These are phyloP conservation scores for Micropoecilia bifurca DNA, from an alignment of 2,797 vertebrate genomes.

Conservation along the genomic window DNA sequence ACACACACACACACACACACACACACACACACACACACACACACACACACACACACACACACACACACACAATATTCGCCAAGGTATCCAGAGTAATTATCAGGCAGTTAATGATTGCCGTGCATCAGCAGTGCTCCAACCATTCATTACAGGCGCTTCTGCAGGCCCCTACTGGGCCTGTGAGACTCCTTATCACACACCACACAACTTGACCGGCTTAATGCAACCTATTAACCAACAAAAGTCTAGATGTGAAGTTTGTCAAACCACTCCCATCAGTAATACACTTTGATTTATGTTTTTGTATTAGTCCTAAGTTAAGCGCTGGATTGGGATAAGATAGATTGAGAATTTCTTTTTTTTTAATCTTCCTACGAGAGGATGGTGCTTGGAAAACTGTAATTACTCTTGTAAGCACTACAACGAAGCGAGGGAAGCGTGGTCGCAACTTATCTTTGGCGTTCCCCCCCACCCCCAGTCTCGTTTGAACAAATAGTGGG, in stretches of 20 bases:
- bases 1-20: constrained; percentile 66
- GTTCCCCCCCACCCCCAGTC: background rate
- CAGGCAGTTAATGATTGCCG: constrained; percentile 88
- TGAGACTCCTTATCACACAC: constrained; percentile 82
- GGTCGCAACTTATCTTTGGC: constrained; percentile 42
- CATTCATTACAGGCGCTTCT: constrained; percentile 90
- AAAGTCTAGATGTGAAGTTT: constrained; percentile 76
- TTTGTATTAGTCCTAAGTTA: constrained; percentile 63
- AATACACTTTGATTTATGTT: constrained; percentile 68
- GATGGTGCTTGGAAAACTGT: constrained; percentile 42
- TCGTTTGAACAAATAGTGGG: background rate
- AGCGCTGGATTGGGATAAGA: constrained; percentile 55
- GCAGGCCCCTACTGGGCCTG: constrained; percentile 80
- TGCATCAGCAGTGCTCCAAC: constrained; percentile 85
- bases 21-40: constrained; percentile 61
- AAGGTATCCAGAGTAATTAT: constrained; percentile 93
- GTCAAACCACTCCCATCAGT: constrained; percentile 54
- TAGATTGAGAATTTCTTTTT: constrained; percentile 23
- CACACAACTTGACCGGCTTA: constrained; percentile 85
- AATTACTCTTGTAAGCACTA: constrained; percentile 58
- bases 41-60: constrained; percentile 63
- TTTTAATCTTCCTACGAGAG: constrained; percentile 55
- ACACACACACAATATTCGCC: constrained; percentile 52
- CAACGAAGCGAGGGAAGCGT: constrained; percentile 15
- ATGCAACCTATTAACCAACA: constrained; percentile 90